Evolutionary conservation across 2,888 invertebrate species (phyloP).

Genomic region (Uropetala carovei): DNA sequence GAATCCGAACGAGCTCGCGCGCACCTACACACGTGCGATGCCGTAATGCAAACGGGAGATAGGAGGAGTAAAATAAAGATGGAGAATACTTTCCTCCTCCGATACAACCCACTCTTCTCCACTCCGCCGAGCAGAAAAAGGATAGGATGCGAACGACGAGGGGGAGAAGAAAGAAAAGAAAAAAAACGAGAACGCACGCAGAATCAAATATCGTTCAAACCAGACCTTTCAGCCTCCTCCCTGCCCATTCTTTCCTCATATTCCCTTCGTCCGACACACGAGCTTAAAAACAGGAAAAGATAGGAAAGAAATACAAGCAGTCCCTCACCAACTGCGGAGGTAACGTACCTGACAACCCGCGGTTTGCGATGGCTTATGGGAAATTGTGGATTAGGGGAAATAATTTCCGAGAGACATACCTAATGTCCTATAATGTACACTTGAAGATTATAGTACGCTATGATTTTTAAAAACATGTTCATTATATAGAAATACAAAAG

Average conservation of each 20-base stretch:
- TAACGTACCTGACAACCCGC: no score
- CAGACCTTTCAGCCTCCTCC: background rate
- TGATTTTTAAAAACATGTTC: no score
- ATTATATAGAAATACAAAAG: no score
- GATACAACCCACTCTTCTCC: background rate
- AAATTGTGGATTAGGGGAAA: no score
- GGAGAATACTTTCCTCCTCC: background rate
- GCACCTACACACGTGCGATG: background rate
- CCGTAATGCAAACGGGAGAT: background rate
- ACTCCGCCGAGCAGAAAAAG: slow-evolving; percentile 9
- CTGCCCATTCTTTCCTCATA: background rate
- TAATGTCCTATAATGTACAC: no score
- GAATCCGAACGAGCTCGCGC: background rate
- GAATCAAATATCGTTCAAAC: slow-evolving; percentile 30
- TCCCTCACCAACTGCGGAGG: no score
- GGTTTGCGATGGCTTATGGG: no score
- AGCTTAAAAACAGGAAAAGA: background rate
- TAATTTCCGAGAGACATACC: no score
- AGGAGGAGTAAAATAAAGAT: background rate
- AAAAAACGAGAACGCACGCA: background rate
- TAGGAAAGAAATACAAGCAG: background rate
- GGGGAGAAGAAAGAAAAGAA: no score
- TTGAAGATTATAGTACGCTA: no score
- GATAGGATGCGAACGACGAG: background rate
- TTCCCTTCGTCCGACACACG: background rate